Percentiles rank a stretch among this genome's conserved stretches.
Conservation (phyloP, 1,140 invertebrate species). For the Anastrepha ludens region DNA sequence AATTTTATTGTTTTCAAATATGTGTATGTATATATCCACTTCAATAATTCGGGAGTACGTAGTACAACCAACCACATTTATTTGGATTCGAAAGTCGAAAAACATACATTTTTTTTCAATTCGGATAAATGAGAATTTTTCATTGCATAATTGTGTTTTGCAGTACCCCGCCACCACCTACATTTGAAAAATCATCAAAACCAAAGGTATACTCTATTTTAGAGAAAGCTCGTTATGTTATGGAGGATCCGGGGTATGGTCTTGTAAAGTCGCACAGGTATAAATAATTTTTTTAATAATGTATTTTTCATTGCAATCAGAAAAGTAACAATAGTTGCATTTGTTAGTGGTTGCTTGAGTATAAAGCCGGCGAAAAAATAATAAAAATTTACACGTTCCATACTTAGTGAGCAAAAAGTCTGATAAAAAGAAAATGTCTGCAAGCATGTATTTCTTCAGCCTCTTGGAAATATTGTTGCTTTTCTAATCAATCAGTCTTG, state of each 20-base stretch:
- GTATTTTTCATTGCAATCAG: no score
- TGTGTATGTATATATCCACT: neutral
- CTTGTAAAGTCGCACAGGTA: conserved; percentile 70
- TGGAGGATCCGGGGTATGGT: conserved; percentile 83
- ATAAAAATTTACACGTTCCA: no score
- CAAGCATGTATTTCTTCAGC: no score
- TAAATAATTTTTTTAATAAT: neutral
- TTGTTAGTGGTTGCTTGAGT: no score
- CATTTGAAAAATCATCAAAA: conserved; percentile 74
- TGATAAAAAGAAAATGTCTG: no score
- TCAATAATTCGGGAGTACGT: no score
- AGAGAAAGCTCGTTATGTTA: conserved; percentile 85
- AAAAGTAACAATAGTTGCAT: no score
- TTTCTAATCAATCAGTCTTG: no score
- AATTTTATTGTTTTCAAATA: neutral
- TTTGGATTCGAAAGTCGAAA: neutral
- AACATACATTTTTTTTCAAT: neutral
- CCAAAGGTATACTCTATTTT: conserved; percentile 88
- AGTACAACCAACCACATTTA: no score
- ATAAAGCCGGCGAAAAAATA: no score
- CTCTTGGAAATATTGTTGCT: no score
- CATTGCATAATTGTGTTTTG: neutral
- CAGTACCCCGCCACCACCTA: conserved; percentile 72
- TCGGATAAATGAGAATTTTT: neutral
- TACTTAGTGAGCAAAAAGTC: no score